phyloP scores from a whole-genome alignment of 2,888 invertebrate genomes.

The Nomada fabriciana region DNA sequence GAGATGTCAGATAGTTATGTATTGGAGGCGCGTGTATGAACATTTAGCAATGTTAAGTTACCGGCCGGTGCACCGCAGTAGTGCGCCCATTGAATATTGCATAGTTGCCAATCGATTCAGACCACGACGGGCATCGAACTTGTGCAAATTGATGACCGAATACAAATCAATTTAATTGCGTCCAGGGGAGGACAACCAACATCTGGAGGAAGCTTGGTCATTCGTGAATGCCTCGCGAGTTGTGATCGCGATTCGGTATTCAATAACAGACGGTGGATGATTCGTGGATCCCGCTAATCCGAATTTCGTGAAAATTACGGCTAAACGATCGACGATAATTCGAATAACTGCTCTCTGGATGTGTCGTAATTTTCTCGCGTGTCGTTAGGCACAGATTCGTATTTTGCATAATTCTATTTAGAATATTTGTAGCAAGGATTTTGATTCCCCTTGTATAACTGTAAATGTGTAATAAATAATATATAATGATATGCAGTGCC shows the following conservation, averaged over 20 bases:
- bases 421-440: neutral
- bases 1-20: neutral
- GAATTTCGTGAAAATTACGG: neutral
- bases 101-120: constrained; percentile 49
- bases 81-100: constrained; percentile 27
- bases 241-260: constrained; percentile 35
- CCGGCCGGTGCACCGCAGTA: constrained; percentile 7
- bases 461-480: too few species aligned
- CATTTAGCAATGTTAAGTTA: constrained; percentile 34
- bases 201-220: constrained; percentile 46
- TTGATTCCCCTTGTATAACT: neutral
- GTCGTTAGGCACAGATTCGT: neutral
- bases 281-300: constrained; percentile 18
- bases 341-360: neutral
- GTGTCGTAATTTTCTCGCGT: neutral
- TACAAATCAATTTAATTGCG: constrained; percentile 63
- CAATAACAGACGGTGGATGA: constrained; percentile 8
- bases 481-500: too few species aligned
- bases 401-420: neutral
- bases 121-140: constrained; percentile 42
- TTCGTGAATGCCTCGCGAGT: constrained; percentile 39
- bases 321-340: neutral
- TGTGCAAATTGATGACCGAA: constrained; percentile 54
- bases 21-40: constrained; percentile 13
- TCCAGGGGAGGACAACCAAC: constrained; percentile 38